Percentiles rank a stretch among this genome's conserved stretches.
Conservation (phyloP, 2,113 vertebrate species). For the Acrocephalus arundinaceus region DNA sequence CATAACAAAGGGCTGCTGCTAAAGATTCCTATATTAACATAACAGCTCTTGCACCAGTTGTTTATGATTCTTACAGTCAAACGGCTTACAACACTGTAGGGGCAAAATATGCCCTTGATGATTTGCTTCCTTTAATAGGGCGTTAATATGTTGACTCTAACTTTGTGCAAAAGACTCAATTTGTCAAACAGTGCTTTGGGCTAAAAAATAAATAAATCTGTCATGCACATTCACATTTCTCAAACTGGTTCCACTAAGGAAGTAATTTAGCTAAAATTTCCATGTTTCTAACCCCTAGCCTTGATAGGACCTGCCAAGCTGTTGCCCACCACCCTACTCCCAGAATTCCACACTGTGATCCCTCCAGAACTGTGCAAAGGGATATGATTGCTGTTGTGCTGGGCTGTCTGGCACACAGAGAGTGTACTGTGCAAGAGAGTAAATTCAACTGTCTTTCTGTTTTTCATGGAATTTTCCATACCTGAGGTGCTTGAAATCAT, state of each 20-base stretch:
- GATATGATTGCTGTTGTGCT: background rate
- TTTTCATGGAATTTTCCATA: background rate
- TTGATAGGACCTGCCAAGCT: background rate
- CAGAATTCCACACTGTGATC: fast-evolving
- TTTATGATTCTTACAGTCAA: background rate
- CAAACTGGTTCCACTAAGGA: background rate
- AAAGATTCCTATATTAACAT: background rate
- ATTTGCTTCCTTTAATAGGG: background rate
- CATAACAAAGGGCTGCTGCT: background rate
- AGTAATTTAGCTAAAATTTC: background rate
- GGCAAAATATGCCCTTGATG: background rate
- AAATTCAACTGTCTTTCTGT: background rate
- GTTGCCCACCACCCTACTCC: background rate
- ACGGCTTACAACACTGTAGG: background rate
- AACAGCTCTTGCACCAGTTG: background rate
- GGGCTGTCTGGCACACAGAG: background rate
- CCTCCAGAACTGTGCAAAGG: background rate
- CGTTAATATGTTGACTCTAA: background rate
- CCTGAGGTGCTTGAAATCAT: background rate
- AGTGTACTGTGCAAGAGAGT: background rate
- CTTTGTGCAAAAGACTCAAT: background rate
- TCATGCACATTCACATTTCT: background rate
- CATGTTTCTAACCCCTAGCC: background rate
- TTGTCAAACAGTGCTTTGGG: background rate
- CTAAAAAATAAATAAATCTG: background rate